Evolutionary conservation across 2,888 invertebrate genomes (phyloP).

Genomic region (Caenorhabditis sp.): DNA sequence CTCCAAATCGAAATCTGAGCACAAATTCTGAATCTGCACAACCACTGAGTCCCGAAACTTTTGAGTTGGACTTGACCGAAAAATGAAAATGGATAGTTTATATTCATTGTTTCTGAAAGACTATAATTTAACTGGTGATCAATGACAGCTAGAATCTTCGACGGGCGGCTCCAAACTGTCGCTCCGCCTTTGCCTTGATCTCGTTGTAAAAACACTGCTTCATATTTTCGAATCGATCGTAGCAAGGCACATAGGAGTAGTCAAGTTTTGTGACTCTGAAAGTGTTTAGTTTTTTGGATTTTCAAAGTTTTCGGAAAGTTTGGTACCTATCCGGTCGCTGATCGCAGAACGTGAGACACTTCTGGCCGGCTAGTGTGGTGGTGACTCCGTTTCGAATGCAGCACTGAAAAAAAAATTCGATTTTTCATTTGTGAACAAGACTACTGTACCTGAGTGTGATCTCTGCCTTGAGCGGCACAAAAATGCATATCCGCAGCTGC

Average conservation of each 20-base stretch:
- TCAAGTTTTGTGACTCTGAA: constrained; percentile 79
- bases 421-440: neutral
- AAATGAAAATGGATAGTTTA: no score
- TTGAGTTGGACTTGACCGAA: no score
- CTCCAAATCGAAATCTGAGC: no score
- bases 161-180: constrained; percentile 66
- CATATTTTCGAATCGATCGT: constrained; percentile 79
- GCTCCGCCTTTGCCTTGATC: constrained; percentile 77
- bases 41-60: no score
- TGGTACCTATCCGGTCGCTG: constrained; percentile 77
- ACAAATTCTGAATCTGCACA: no score
- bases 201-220: constrained; percentile 82
- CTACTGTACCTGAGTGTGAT: constrained; percentile 63
- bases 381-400: constrained; percentile 77
- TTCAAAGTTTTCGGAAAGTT: no score
- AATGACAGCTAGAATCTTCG: no score
- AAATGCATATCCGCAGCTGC: constrained; percentile 82
- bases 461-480: constrained; percentile 79
- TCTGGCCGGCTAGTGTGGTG: constrained; percentile 79
- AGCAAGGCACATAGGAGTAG: constrained; percentile 79
- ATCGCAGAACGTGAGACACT: constrained; percentile 80
- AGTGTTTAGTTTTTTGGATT: neutral
- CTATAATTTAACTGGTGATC: no score
- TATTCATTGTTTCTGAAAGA: no score
- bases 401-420: constrained; percentile 63